Base-by-base conservation (phyloP, 1,140 invertebrate species). In the Caerostris extrusa region DNA sequence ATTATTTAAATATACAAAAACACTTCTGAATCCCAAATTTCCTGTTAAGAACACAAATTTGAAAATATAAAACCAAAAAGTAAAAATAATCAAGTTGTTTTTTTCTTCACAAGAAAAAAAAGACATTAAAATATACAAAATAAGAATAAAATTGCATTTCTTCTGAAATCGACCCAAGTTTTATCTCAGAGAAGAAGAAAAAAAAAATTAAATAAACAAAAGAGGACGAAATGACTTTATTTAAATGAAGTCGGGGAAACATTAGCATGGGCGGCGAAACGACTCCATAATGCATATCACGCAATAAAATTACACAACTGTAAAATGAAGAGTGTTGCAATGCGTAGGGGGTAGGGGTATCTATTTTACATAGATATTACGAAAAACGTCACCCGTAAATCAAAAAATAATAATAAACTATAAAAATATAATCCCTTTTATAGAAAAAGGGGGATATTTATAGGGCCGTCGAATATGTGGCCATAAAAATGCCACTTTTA, bases 401-500 rank as follows among this genome's bases (percentile, higher is more conserved):
- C 93, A 83, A 90, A 94, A 94, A 88, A 94, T 90, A 94, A 94
- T 94, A 94, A 94, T 90, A 94, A 83, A 90, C 81, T 81, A 81
- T 93, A 93, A 88, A 93, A 93, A 93, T 58, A 93, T 93, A 93
- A 88, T 88, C 85, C 69, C 86, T 88, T 89, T 93, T 93, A 88
- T 93, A 93, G 87, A 93, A 86, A n/a, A 87, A 93, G 4, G 69
- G 67, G 60, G 58, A 94, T 90, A 94, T 94, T 85, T 94, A 94
- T 94, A 94, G 58, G 77, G 61, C 85, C 69, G 85, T 61, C 91
- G 77, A 87, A 61, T 55, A 83, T 50, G 55, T 5, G 86, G 34
- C 55, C 81, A 90, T 94, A 94, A 94, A 94, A 90, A 64, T 90
- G 93, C 93, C 93, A 94, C 64, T 94, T 94, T 94, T 90, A 94